phyloP scores from a whole-genome alignment of 2,113 vertebrate species.

The Engraulis encrasicolus region DNA sequence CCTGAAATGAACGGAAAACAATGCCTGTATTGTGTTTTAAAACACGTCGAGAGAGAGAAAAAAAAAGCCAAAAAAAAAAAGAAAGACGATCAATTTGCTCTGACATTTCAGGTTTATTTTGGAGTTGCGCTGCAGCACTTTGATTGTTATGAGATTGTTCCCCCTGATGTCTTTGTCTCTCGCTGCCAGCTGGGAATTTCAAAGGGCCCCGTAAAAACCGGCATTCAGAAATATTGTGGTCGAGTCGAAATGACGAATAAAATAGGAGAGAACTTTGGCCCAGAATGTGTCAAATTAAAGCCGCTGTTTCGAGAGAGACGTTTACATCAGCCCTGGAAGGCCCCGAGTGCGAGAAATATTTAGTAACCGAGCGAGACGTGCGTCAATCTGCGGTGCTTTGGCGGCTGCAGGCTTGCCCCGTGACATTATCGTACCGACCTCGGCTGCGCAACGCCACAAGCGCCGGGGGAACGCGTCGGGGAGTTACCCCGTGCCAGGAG shows the following conservation, averaged over 20 bases:
- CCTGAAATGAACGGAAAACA: conserved; percentile 66
- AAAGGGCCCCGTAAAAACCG: conserved; percentile 60
- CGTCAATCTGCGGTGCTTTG: conserved; percentile 41
- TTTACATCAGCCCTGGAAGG: conserved; percentile 30
- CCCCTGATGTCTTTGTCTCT: conserved; percentile 37
- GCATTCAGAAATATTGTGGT: conserved; percentile 48
- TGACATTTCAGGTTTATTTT: conserved; percentile 48
- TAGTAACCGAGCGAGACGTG: conserved; percentile 49
- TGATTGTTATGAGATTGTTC: conserved; percentile 55
- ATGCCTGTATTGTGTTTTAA: conserved; percentile 52
- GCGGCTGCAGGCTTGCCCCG: conserved; percentile 1
- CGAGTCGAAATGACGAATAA: conserved; percentile 39
- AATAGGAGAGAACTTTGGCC: conserved; percentile 42
- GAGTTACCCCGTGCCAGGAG: neutral
- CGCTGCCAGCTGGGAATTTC: conserved; percentile 56
- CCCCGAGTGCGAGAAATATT: conserved; percentile 37
- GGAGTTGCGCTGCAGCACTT: conserved; percentile 36
- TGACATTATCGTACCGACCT: neutral
- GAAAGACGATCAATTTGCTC: conserved; percentile 49
- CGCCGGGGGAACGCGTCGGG: neutral
- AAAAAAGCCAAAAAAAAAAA: conserved; percentile 41
- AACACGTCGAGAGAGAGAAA: conserved; percentile 6
- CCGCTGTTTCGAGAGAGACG: conserved; percentile 31
- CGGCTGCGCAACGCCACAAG: too few species aligned
- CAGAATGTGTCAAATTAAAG: conserved; percentile 36